phyloP scores from a whole-genome alignment of 2,888 invertebrate genomes.

The Meiosimyza platycephala region DNA sequence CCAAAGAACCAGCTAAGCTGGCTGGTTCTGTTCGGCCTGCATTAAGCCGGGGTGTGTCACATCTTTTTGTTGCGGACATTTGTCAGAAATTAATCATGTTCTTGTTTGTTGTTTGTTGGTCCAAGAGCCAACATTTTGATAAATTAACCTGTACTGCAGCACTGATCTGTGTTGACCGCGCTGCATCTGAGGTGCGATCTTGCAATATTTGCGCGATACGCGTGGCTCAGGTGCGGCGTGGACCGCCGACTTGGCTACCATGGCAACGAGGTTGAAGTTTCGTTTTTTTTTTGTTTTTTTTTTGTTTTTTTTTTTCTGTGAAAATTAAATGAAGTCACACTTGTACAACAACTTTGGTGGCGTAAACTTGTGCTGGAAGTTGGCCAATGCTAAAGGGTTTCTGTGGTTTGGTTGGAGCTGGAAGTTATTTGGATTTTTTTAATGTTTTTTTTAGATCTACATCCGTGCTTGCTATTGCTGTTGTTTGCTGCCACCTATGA shows the following conservation, averaged over 20 bases:
- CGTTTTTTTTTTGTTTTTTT: no score
- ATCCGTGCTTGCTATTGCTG: not conserved
- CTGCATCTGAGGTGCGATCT: not conserved
- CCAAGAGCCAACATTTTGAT: constrained; percentile 52
- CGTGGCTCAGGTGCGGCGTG: not conserved
- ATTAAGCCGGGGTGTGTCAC: constrained; percentile 59
- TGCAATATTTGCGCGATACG: not conserved
- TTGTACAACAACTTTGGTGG: constrained; percentile 7
- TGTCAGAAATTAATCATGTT: constrained; percentile 67
- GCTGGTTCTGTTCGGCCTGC: constrained; percentile 6
- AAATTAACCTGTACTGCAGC: constrained; percentile 52
- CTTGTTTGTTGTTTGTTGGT: constrained; percentile 47
- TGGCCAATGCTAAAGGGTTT: no score
- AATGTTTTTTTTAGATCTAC: not conserved
- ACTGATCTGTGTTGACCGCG: no score
- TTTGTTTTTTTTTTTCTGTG: no score
- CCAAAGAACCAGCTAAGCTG: constrained; percentile 24
- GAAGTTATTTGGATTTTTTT: not conserved
- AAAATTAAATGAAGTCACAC: constrained; percentile 32
- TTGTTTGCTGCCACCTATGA: constrained; percentile 15
- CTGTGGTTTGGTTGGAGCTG: not conserved
- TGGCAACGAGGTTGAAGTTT: constrained; percentile 4
- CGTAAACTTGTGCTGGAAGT: not conserved
- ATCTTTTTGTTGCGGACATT: constrained; percentile 64
- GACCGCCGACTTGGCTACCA: not conserved